phyloP scores from a whole-genome alignment of 2,797 vertebrate genomes.

The Fratercula arctica region DNA sequence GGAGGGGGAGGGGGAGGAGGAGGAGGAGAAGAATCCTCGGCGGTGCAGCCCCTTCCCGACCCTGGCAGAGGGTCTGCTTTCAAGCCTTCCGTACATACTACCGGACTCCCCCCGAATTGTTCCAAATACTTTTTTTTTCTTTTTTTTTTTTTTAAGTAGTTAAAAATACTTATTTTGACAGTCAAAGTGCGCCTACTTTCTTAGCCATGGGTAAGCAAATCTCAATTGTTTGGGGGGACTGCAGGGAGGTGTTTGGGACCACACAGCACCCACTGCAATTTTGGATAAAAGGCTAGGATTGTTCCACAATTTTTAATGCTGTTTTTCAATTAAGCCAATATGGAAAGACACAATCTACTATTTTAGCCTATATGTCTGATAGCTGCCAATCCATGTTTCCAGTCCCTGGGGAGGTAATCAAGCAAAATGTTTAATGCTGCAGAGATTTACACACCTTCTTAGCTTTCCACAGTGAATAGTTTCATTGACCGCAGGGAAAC shows the following conservation, averaged over 20 bases:
- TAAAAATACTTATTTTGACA: neutral
- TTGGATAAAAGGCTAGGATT: neutral
- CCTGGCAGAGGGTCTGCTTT: neutral
- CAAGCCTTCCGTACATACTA: neutral
- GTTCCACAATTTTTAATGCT: neutral
- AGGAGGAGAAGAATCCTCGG: neutral
- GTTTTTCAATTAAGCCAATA: neutral
- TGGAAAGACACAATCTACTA: neutral
- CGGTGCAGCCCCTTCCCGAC: neutral
- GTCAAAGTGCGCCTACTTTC: neutral
- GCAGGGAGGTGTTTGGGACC: neutral
- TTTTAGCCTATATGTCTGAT: neutral
- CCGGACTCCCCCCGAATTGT: accelerated
- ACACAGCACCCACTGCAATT: neutral
- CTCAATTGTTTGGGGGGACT: neutral
- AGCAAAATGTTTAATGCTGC: neutral
- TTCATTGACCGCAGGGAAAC: neutral
- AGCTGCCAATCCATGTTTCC: neutral
- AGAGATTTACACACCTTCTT: constrained; percentile 1
- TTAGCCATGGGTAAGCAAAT: neutral
- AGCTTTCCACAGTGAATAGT: neutral
- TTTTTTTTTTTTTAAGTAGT: neutral
- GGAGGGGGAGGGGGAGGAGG: neutral
- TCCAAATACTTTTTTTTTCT: too few relatives aligned
- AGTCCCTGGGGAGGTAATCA: neutral